These are phyloP conservation scores for Linnaemya vulpina DNA, from an alignment of 2,888 invertebrate species.

Conservation along the genomic window DNA sequence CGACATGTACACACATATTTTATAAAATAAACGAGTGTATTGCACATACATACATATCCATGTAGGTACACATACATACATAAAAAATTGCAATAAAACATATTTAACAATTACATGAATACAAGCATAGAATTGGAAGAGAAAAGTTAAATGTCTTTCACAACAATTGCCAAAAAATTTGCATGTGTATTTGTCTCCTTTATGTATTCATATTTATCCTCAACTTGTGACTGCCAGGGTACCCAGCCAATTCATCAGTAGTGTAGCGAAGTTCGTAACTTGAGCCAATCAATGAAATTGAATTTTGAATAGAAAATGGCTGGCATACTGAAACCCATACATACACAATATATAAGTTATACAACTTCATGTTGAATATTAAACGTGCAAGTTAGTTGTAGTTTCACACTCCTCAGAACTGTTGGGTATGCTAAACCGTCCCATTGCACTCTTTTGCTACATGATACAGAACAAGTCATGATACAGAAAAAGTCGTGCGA, in stretches of 20 bases:
- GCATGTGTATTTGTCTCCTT: constrained; percentile 1
- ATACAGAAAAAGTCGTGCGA: too few species aligned
- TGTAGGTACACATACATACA: constrained; percentile 21
- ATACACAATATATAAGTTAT: neutral
- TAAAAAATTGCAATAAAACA: constrained; percentile 55
- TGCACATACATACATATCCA: neutral
- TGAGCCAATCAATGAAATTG: neutral
- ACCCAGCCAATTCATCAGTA: neutral
- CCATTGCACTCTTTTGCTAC: too few species aligned
- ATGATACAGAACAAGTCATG: too few species aligned
- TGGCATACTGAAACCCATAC: neutral
- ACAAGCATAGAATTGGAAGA: constrained; percentile 28
- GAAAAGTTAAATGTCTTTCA: constrained; percentile 18
- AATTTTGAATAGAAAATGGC: neutral
- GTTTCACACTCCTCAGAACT: too few species aligned
- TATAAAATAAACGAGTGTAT: constrained; percentile 14
- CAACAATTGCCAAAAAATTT: constrained; percentile 56
- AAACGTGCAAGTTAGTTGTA: too few species aligned
- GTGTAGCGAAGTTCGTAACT: neutral
- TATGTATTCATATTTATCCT: neutral
- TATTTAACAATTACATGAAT: constrained; percentile 68
- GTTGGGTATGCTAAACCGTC: too few species aligned
- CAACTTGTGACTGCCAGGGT: neutral
- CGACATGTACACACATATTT: constrained; percentile 3
- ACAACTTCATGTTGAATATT: neutral